Conservation (phyloP, 2,113 vertebrate species). For the Mirounga angustirostris region DNA sequence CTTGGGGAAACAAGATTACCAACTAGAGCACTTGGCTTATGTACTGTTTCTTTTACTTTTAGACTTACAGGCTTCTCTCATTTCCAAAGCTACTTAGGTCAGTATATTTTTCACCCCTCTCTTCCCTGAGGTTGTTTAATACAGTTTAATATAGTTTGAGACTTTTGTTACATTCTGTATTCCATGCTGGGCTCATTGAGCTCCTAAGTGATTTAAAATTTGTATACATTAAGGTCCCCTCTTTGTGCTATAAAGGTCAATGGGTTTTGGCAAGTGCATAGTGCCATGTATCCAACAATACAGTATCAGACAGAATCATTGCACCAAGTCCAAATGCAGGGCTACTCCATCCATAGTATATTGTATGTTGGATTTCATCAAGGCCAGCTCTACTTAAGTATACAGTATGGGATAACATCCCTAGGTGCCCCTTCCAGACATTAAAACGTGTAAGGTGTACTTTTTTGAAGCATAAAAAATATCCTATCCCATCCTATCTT, state of each 20-base stretch:
- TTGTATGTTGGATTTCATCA: background rate
- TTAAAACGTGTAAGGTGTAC: background rate
- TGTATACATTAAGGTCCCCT: background rate
- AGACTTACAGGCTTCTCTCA: background rate
- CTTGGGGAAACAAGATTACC: background rate
- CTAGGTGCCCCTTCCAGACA: background rate
- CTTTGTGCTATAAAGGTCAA: background rate
- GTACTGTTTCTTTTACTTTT: background rate
- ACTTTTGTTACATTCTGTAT: background rate
- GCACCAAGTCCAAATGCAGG: background rate
- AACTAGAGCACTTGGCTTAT: background rate
- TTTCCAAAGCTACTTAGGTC: background rate
- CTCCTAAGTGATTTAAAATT: background rate
- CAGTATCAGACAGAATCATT: background rate
- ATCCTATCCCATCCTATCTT: background rate
- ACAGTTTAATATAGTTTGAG: background rate
- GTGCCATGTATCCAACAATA: background rate
- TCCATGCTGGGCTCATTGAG: background rate
- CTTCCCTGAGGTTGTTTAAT: background rate
- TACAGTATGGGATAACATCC: background rate
- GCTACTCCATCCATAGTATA: fast-evolving
- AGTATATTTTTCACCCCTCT: background rate
- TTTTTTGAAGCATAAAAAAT: background rate
- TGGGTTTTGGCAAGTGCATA: background rate
- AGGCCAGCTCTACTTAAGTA: background rate